Percentiles rank a stretch among this genome's conserved stretches.
Conservation (phyloP, 2,113 vertebrate species). For the Ophiodon elongatus region DNA sequence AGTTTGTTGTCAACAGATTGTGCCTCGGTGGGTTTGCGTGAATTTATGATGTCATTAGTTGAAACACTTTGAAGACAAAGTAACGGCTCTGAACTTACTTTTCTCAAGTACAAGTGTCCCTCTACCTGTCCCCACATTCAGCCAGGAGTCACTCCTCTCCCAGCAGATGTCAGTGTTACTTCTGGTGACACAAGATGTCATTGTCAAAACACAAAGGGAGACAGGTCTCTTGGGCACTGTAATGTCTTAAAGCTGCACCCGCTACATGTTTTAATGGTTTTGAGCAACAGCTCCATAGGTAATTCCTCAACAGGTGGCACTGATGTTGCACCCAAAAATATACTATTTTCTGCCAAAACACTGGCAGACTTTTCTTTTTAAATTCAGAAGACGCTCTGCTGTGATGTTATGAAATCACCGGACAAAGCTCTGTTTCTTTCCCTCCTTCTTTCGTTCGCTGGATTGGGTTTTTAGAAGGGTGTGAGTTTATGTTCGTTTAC, state of each 20-base stretch:
- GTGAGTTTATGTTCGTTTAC: slow-evolving; percentile 2
- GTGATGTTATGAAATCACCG: slow-evolving; percentile 15
- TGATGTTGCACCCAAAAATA: neutral
- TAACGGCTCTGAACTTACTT: neutral
- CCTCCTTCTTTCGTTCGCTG: neutral
- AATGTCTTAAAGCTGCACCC: neutral
- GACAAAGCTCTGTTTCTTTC: neutral
- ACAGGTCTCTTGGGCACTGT: neutral
- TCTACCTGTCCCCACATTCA: slow-evolving; percentile 40
- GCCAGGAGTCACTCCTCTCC: slow-evolving; percentile 69
- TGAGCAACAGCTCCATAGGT: neutral
- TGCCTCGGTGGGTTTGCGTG: slow-evolving; percentile 21
- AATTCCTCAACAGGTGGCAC: slow-evolving; percentile 40
- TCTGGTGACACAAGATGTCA: slow-evolving; percentile 56
- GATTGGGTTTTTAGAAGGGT: slow-evolving; percentile 13
- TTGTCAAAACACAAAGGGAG: slow-evolving; percentile 37
- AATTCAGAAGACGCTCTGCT: neutral
- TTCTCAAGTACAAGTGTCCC: slow-evolving; percentile 14
- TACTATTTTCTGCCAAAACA: neutral
- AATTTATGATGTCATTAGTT: slow-evolving; percentile 46
- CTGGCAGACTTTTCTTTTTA: neutral
- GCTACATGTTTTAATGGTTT: neutral
- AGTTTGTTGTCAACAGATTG: slow-evolving; percentile 21
- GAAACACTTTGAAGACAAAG: slow-evolving; percentile 49
- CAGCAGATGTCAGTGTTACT: slow-evolving; percentile 86